Base-by-base conservation (phyloP, 1,140 invertebrate genomes). In the Cherax destructor region DNA sequence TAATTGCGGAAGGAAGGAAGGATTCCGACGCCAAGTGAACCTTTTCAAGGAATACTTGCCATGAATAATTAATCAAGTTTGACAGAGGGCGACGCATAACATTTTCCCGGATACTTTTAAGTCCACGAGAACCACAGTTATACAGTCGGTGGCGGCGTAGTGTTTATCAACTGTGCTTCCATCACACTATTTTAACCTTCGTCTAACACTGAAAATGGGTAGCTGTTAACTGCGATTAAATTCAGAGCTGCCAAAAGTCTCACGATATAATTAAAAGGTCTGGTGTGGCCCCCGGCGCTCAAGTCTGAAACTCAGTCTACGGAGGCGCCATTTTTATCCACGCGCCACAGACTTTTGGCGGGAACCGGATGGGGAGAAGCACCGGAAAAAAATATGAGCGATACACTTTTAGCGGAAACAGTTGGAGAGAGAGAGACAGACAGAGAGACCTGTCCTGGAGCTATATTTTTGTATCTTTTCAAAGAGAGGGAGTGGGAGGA, bases 361-460 rank as follows among this genome's bases (percentile, higher is more conserved):
- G 88, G 72, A 86, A 86, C 65, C 76, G 78, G 88, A 49, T 49
- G 52, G 69, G 88, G 52, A 83, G 84, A 90, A 90, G 81, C 81
- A 59, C 88, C 80, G 78, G 80, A 89, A 90, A 41, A 41, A 84
- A 90, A 56, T 83, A 52, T 41, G 72, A 52, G 50, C 79, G 80
- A 80, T 77, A 78, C 88, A 84, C 74, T 90, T 90, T 90, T 90
- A 72, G 81, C 88, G 81, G 80, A 24, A 90, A 90, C 80, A 84
- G 88, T 90, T 90, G 83, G 88, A 77, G 72, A 56, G 52, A 77
- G 74, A 86, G 84, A 77, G 72, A 56, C 72, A 86, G 74, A 59
- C 41, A 65, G 47, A 79, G 56, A 65, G 86, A 79, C 61, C 61
- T 84, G 61, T 21, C 81, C 24, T 84, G 81, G 56, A 47, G 81